These are phyloP conservation scores for Alethe diademata DNA, from an alignment of 2,113 vertebrate genomes.

Conservation along the genomic window DNA sequence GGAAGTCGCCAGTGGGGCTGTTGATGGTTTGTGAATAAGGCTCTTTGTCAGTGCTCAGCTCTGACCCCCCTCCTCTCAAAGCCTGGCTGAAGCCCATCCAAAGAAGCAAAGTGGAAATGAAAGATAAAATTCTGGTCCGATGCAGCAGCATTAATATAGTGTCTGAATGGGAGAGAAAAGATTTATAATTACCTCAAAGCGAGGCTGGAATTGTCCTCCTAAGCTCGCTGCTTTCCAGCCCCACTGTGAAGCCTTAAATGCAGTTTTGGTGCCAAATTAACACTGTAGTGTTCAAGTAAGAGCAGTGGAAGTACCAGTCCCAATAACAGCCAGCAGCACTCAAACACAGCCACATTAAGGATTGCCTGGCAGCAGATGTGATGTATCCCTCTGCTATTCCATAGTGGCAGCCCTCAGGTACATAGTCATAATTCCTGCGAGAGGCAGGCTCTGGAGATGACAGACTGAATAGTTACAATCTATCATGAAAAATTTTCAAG, in stretches of 20 bases:
- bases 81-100: not conserved
- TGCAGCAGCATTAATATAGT: not conserved
- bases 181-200: not conserved
- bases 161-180: not conserved
- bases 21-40: slow-evolving; percentile 7
- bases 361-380: not conserved
- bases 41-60: slow-evolving; percentile 31
- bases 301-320: not conserved
- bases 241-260: not conserved
- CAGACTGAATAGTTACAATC: slow-evolving; percentile 23
- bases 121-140: not conserved
- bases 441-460: slow-evolving; percentile 29
- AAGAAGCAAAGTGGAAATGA: not conserved
- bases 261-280: not conserved
- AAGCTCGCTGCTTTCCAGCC: not conserved
- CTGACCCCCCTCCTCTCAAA: not conserved
- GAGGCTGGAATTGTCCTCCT: not conserved
- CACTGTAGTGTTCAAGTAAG: not conserved
- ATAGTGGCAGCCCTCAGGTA: slow-evolving; percentile 35
- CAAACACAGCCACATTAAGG: not conserved
- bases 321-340: not conserved
- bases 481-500: slow-evolving; percentile 39
- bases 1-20: not conserved
- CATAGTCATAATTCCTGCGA: not conserved
- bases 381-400: slow-evolving; percentile 7